Conservation (phyloP, 1,140 invertebrate species). For the Penaeus indicus region DNA sequence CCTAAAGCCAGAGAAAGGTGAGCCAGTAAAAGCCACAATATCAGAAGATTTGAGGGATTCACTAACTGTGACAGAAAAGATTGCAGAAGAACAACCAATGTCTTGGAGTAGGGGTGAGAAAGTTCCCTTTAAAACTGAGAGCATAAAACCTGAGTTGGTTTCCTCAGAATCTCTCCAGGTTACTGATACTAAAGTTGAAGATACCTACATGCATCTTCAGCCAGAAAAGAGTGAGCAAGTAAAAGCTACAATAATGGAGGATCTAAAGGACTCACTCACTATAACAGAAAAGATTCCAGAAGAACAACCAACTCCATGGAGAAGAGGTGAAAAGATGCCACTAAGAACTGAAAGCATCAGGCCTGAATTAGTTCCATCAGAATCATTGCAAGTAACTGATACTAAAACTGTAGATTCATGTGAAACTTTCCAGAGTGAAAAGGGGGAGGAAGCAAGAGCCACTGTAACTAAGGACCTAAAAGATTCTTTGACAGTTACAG, state of each 20-base stretch:
- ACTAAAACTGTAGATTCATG: slow-evolving; percentile 52
- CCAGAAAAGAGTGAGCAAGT: slow-evolving; percentile 41
- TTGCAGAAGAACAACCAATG: slow-evolving; percentile 27
- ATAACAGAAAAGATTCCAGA: slow-evolving; percentile 49
- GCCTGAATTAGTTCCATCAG: slow-evolving; percentile 46
- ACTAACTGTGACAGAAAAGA: slow-evolving; percentile 56
- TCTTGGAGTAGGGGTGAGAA: slow-evolving; percentile 21
- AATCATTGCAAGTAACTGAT: slow-evolving; percentile 55
- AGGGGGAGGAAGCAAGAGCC: slow-evolving; percentile 50
- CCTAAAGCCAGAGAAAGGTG: background rate
- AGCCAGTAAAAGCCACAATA: slow-evolving; percentile 7
- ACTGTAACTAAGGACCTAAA: slow-evolving; percentile 42
- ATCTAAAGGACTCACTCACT: slow-evolving; percentile 22
- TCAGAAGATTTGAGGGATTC: slow-evolving; percentile 26
- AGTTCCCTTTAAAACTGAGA: slow-evolving; percentile 38
- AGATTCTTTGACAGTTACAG: slow-evolving; percentile 56
- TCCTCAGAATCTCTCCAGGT: slow-evolving; percentile 49
- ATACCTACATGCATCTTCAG: slow-evolving; percentile 26
- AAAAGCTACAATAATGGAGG: slow-evolving; percentile 41
- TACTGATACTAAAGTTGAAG: slow-evolving; percentile 49
- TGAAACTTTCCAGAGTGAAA: slow-evolving; percentile 36
- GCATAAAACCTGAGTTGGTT: slow-evolving; percentile 44
- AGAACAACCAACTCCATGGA: slow-evolving; percentile 41
- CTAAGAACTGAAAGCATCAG: slow-evolving; percentile 36
- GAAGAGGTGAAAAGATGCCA: slow-evolving; percentile 42